Percentiles rank a stretch among this genome's conserved stretches.
These are phyloP conservation scores for Drosophila lacteicornis DNA, from an alignment of 1,140 invertebrate genomes.

Conservation along the genomic window DNA sequence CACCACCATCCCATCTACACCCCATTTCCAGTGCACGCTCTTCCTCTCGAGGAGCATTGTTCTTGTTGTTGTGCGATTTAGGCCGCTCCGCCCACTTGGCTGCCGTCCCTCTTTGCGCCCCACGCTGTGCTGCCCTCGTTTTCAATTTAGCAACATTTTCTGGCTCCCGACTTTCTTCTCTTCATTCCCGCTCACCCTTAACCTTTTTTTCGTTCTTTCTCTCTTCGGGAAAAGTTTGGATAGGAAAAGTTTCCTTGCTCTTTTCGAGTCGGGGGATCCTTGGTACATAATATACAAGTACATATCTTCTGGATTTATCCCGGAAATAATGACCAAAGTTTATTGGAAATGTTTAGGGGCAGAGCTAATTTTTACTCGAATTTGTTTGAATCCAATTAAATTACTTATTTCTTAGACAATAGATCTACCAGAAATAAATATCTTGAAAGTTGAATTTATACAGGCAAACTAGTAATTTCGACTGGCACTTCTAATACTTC, in stretches of 20 bases:
- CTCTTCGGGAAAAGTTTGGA: constrained; percentile 20
- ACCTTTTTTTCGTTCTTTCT: background rate
- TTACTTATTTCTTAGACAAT: background rate
- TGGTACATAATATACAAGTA: background rate
- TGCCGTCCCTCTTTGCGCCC: constrained; percentile 12
- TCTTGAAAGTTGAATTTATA: background rate
- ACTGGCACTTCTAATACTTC: too few species aligned
- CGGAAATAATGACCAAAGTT: background rate
- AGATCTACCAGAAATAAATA: background rate
- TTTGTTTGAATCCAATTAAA: background rate
- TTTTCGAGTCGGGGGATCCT: constrained; percentile 16
- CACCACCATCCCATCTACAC: constrained; percentile 15
- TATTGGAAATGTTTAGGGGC: background rate
- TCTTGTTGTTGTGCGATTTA: constrained; percentile 36
- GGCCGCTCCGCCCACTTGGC: constrained; percentile 26
- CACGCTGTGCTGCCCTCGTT: constrained; percentile 41
- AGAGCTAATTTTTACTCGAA: background rate
- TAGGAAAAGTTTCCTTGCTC: constrained; percentile 12
- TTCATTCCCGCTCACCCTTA: too few species aligned
- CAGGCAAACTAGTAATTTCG: too few species aligned
- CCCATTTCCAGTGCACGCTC: constrained; percentile 17
- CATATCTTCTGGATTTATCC: background rate
- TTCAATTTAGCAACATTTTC: constrained; percentile 25
- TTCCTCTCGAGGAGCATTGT: constrained; percentile 25
- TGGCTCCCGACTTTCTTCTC: constrained; percentile 12